Conservation (phyloP, 2,888 invertebrate species). For the Drosophila aldrichi region DNA sequence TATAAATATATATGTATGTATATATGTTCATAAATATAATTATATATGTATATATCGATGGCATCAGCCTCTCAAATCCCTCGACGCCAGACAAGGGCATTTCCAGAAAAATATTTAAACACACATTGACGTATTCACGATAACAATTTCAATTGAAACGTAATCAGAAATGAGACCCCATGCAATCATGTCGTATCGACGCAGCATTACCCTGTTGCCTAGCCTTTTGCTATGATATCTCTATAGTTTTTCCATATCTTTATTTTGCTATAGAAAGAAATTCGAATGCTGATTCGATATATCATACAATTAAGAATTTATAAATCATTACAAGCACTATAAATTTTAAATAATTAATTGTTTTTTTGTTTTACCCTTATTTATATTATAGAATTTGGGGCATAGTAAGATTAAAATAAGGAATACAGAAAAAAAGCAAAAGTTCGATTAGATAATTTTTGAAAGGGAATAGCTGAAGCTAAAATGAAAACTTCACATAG, state of each 20-base stretch:
- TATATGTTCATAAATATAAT: background rate
- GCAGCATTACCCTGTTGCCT: conserved; percentile 7
- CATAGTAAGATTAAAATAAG: background rate
- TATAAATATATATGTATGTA: background rate
- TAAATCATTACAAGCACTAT: background rate
- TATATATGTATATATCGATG: conserved; percentile 3
- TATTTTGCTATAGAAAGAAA: background rate
- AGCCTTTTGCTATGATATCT: no score
- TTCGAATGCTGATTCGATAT: background rate
- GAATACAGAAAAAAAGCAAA: background rate
- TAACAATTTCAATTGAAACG: conserved; percentile 29
- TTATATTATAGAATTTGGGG: background rate
- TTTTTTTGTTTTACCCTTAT: background rate
- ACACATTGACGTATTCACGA: conserved; percentile 20
- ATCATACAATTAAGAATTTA: background rate
- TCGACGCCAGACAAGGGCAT: conserved; percentile 24
- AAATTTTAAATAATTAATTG: background rate
- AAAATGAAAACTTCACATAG: background rate
- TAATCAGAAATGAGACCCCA: background rate
- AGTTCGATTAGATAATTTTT: background rate
- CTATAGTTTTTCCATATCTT: background rate
- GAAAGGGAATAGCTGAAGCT: background rate
- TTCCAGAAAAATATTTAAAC: conserved; percentile 6
- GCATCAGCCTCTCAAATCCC: conserved; percentile 34
- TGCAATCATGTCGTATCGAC: background rate